These are phyloP conservation scores for Lanius collurio DNA, from an alignment of 2,113 vertebrate species.

Conservation along the genomic window DNA sequence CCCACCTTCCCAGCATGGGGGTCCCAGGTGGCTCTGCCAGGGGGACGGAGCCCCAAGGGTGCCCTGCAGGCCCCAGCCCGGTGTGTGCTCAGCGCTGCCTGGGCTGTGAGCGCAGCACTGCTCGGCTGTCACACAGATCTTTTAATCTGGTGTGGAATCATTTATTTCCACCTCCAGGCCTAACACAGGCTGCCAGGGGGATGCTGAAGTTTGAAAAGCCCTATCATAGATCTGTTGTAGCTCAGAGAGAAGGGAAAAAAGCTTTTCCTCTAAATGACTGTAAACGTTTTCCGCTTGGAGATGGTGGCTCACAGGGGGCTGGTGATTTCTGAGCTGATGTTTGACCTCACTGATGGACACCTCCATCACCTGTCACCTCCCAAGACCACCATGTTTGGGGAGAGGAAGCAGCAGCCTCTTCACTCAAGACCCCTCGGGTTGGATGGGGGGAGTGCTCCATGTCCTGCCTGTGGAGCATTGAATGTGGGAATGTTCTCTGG, in stretches of 20 bases:
- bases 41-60: not conserved
- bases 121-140: not conserved
- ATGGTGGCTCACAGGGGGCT: not conserved
- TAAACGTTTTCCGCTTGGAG: not conserved
- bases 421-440: accelerated
- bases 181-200: not conserved
- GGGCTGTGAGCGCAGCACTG: accelerated
- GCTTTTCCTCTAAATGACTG: constrained; percentile 22
- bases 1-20: not conserved
- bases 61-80: not conserved
- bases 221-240: constrained; percentile 26
- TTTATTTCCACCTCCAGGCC: constrained; percentile 29
- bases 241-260: not conserved
- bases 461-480: not conserved
- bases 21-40: not conserved
- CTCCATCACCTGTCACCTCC: not conserved
- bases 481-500: accelerated
- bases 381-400: not conserved
- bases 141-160: not conserved
- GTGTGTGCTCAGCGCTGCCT: not conserved
- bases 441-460: accelerated
- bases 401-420: not conserved
- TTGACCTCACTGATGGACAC: not conserved
- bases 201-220: constrained; percentile 26
- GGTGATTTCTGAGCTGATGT: not conserved